Base-by-base conservation (phyloP, 1,140 invertebrate species). In the Lordiphosa clarofinis region DNA sequence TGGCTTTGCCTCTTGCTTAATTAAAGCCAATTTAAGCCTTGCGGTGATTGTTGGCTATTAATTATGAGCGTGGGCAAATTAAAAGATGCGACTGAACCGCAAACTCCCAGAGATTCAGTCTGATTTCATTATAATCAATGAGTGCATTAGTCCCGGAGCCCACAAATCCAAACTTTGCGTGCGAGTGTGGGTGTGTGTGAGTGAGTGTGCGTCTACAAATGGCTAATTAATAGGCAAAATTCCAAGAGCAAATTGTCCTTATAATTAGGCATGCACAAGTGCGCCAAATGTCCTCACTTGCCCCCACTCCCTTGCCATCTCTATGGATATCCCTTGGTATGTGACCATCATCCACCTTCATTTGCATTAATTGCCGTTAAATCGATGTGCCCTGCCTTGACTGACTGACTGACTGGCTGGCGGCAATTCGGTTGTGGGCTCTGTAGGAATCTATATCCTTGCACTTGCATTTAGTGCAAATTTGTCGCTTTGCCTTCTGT, bases 211-310 rank as follows among this genome's bases (percentile, higher is more conserved):
- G 61, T 63, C 55, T 70, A 49, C 47, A 56, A 55, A 64, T 72
- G 47, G 68, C 78, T 82, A 82, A 84, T 82, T 82, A 82, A 82
- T 82, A 82, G 78, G 73, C 78, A 82, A 35, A 84, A 78, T 84
- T 78, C 64, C 63, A 55, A 70, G 64, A 48, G 78, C 72, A 82
- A 84, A 82, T 84, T 76, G 73, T 82, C 73, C 78, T 64, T 73
- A 82, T 82, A 84, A 82, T 82, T 84, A 84, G 78, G 64, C 73
- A 82, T 82, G 78, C 78, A 82, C 78, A 82, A 82, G 78, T 82
- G 78, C 60, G 24, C 44, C 49, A 56, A 72, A 72, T 72, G 68
- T 53, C 63, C 56, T 40, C 38, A 33, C 55, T 33, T 35, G 28
- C 42, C 13, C 38, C 39, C 19, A 9, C 2, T 33, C 19, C 15